A percentile compares a stretch with the other conserved stretches of the same genome.
These are phyloP conservation scores for Lasiommata megera DNA, from an alignment of 2,888 invertebrate species.

Conservation along the genomic window DNA sequence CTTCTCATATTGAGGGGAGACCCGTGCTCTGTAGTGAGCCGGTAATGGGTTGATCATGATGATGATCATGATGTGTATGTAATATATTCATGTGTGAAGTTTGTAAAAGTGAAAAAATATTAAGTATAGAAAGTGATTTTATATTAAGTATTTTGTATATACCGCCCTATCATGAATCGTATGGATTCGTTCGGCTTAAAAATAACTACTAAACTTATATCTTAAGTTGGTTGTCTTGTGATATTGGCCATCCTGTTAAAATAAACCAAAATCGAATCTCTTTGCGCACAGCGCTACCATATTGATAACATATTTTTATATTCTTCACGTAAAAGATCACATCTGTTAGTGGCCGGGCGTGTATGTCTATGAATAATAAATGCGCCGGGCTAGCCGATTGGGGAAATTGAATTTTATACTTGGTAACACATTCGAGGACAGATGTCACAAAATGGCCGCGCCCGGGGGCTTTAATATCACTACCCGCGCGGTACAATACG, in stretches of 20 bases:
- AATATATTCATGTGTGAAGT: no score
- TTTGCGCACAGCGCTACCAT: conserved; percentile 51
- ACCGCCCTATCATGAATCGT: no score
- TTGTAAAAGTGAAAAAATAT: no score
- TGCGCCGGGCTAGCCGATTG: conserved; percentile 77
- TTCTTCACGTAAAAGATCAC: conserved; percentile 79
- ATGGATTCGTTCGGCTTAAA: no score
- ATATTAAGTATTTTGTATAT: no score
- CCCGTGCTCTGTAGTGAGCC: no score
- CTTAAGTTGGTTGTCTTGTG: neutral
- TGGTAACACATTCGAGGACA: conserved; percentile 78
- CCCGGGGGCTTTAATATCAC: conserved; percentile 52
- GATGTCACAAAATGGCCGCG: conserved; percentile 78
- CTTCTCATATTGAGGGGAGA: no score
- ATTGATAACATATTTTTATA: conserved; percentile 68
- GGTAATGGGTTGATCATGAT: no score
- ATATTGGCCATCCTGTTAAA: neutral
- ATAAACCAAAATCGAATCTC: neutral
- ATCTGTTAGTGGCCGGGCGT: conserved; percentile 78
- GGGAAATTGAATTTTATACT: conserved; percentile 82
- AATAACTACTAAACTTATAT: no score
- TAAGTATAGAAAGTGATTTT: no score
- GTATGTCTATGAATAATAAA: conserved; percentile 80
- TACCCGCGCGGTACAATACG: conserved; percentile 43
- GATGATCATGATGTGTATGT: no score